Evolutionary conservation across 35 echinoderm and acorn worm species (phyloP).

Genomic region (Ophiothrix spiculata): DNA sequence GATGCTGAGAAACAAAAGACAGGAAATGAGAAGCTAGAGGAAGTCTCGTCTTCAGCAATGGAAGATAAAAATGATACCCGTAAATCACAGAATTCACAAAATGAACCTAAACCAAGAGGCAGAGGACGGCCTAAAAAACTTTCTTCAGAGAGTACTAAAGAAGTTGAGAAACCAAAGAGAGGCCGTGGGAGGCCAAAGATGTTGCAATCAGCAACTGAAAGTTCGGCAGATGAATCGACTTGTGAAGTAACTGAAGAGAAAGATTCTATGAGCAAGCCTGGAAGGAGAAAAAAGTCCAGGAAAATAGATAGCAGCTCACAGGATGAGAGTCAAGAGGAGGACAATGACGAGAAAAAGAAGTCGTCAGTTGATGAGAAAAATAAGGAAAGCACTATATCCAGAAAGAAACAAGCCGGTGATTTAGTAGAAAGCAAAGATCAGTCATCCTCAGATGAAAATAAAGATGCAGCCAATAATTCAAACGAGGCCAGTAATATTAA

Average conservation of each 20-base stretch:
- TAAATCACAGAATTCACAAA: no score
- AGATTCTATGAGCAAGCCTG: no score
- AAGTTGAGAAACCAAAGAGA: no score
- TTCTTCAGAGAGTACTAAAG: no score
- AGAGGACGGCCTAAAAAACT: no score
- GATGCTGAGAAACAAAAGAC: no score
- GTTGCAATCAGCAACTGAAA: neutral
- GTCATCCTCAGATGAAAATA: neutral
- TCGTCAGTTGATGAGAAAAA: neutral
- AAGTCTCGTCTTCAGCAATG: no score
- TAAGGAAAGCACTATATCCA: neutral
- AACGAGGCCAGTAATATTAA: neutral
- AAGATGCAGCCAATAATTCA: conserved; percentile 20
- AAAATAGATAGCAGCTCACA: neutral
- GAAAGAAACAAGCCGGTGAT: no score
- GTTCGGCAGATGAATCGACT: neutral
- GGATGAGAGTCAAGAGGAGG: conserved; percentile 7
- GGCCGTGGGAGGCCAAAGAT: neutral
- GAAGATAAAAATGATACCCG: no score
- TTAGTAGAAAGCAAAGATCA: neutral
- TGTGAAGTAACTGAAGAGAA: neutral
- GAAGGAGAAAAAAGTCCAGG: no score
- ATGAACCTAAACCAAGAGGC: no score
- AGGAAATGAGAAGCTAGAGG: no score
- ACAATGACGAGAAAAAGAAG: neutral